A percentile compares a stretch with the other conserved stretches of the same genome.
These are phyloP conservation scores for Pristionchus maxplancki DNA, from an alignment of 2,888 invertebrate genomes.

Conservation along the genomic window DNA sequence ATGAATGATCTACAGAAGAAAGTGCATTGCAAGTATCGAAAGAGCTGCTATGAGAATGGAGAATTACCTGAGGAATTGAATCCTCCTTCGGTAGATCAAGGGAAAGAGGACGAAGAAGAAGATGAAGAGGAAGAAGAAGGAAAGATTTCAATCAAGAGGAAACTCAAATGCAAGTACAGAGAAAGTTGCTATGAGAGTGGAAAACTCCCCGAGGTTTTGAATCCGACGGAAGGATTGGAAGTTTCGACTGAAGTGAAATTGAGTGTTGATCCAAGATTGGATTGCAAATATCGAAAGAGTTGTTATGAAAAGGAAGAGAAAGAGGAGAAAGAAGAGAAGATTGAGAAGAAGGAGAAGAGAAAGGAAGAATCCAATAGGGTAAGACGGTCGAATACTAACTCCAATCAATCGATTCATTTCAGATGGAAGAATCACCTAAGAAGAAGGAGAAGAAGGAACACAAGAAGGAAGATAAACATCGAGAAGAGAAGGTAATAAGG, in stretches of 20 bases:
- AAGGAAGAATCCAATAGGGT: neutral
- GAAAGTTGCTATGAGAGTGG: constrained; percentile 50
- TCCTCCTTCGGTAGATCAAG: neutral
- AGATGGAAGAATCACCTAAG: neutral
- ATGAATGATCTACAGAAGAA: constrained; percentile 64
- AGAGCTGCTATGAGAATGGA: constrained; percentile 66
- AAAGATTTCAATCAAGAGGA: constrained; percentile 29
- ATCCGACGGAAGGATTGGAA: constrained; percentile 2
- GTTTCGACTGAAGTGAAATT: constrained; percentile 17
- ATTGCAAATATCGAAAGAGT: constrained; percentile 62
- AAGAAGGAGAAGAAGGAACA: constrained; percentile 25
- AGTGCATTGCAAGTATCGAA: constrained; percentile 70
- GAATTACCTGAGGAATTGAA: constrained; percentile 9
- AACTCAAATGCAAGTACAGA: constrained; percentile 37
- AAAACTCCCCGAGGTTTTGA: constrained; percentile 35
- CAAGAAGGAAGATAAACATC: neutral
- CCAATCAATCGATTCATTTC: neutral
- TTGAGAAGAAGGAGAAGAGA: constrained; percentile 5
- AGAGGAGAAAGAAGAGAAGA: constrained; percentile 7
- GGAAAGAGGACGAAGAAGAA: constrained; percentile 45
- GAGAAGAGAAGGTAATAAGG: constrained; percentile 41
- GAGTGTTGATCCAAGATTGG: constrained; percentile 50
- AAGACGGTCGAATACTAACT: neutral
- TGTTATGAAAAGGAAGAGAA: constrained; percentile 55
- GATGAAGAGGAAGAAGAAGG: constrained; percentile 54